Evolutionary conservation across 2,888 invertebrate genomes (phyloP).

Genomic region (Periphyllus acericola): DNA sequence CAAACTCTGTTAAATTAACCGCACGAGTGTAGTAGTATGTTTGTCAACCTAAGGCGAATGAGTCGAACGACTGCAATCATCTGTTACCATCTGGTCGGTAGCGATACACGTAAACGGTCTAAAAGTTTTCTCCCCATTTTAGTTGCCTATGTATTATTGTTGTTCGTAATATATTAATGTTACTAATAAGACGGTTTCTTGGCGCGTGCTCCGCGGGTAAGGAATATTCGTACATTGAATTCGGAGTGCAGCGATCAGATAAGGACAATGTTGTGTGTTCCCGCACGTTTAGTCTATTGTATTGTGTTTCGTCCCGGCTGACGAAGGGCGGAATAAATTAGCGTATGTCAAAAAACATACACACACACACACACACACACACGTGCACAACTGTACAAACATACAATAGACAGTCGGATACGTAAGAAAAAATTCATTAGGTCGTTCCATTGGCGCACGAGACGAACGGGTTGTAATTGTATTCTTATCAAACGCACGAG

Average conservation of each 20-base stretch:
- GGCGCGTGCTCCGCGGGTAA: slow-evolving; percentile 43
- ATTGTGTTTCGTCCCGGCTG: slow-evolving; percentile 41
- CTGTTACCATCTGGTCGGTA: slow-evolving; percentile 24
- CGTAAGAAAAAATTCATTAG: not conserved
- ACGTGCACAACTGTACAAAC: not conserved
- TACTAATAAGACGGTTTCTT: slow-evolving; percentile 50
- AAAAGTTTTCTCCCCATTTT: not conserved
- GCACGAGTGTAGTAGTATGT: no score
- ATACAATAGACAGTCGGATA: not conserved
- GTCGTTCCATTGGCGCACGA: not conserved
- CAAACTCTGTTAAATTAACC: no score
- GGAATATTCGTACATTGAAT: slow-evolving; percentile 16
- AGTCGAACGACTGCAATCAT: slow-evolving; percentile 1
- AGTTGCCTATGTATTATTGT: no score
- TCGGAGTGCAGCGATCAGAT: slow-evolving; percentile 49
- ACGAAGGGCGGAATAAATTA: slow-evolving; percentile 59
- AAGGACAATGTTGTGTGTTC: slow-evolving; percentile 11
- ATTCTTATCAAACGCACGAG: not conserved
- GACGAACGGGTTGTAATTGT: no score
- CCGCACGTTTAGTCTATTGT: slow-evolving; percentile 40
- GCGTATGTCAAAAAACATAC: slow-evolving; percentile 5
- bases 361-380: not conserved
- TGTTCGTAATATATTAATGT: not conserved
- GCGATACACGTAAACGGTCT: not conserved
- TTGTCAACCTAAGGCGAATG: not conserved